Percentiles rank a stretch among this genome's conserved stretches.
Conservation (phyloP, 2,888 invertebrate species). For the Drosophila nr. fundita region DNA sequence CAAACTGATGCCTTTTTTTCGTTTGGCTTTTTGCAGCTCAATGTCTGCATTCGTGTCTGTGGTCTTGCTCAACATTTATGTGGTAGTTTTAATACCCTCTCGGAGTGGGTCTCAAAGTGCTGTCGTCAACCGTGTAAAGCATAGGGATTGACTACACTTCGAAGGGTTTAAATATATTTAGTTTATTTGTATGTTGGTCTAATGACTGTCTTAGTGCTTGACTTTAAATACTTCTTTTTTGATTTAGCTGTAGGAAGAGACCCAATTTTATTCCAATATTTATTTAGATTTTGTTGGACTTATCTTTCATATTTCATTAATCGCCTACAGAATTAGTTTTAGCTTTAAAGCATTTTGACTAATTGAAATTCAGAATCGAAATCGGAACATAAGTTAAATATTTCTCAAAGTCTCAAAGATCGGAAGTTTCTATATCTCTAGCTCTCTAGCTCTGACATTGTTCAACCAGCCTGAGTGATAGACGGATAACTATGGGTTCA, state of each 20-base stretch:
- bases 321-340: no score
- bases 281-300: no score
- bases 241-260: no score
- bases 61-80: constrained; percentile 77
- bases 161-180: not conserved
- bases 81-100: constrained; percentile 35
- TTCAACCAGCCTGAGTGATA: fast-evolving
- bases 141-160: not conserved
- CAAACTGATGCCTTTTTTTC: constrained; percentile 28
- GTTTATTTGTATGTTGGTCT: not conserved
- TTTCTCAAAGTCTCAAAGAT: no score
- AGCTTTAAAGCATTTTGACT: no score
- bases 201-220: not conserved
- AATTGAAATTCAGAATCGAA: not conserved
- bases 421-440: no score
- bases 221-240: no score
- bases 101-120: not conserved
- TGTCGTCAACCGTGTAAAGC: not conserved
- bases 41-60: constrained; percentile 64
- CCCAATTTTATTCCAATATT: no score
- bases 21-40: constrained; percentile 28
- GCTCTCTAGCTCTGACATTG: no score
- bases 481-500: fast-evolving
- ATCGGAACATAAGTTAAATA: no score
- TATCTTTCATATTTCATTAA: no score